A percentile compares a stretch with the other conserved stretches of the same genome.
Evolutionary conservation across 2,113 vertebrate genomes (phyloP).

Genomic region (Piprites chloris): DNA sequence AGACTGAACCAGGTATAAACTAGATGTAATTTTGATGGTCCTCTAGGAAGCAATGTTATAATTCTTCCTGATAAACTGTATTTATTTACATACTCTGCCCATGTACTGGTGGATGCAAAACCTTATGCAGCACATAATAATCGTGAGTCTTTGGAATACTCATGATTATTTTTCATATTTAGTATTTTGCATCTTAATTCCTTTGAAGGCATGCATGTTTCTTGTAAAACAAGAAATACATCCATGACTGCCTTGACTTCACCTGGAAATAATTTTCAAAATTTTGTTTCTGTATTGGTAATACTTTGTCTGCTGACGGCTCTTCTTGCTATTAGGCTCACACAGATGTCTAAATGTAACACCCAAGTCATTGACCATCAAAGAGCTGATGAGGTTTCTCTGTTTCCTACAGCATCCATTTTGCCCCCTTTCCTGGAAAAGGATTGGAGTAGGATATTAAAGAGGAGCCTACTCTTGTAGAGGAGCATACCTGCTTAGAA

Average conservation of each 20-base stretch:
- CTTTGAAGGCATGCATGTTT: not conserved
- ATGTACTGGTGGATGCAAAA: not conserved
- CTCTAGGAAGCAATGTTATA: not conserved
- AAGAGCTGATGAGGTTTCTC: not conserved
- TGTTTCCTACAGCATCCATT: not conserved
- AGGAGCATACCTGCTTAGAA: not conserved
- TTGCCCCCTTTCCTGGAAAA: not conserved
- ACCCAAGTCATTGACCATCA: not conserved
- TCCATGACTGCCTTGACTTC: not conserved
- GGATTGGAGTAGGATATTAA: not conserved
- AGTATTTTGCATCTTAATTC: not conserved
- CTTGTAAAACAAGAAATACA: not conserved
- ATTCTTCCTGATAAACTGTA: not conserved
- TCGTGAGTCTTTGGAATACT: not conserved
- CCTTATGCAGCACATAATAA: not conserved
- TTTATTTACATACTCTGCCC: not conserved
- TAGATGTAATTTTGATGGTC: not conserved
- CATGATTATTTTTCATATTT: not conserved
- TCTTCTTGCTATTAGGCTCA: not conserved
- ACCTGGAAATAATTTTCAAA: not conserved
- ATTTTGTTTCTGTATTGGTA: not conserved
- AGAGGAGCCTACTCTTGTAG: not conserved
- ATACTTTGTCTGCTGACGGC: not conserved
- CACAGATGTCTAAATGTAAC: not conserved
- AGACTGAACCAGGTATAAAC: not conserved